Conservation (phyloP, 1,140 invertebrate genomes). For the Steinernema feltiae region DNA sequence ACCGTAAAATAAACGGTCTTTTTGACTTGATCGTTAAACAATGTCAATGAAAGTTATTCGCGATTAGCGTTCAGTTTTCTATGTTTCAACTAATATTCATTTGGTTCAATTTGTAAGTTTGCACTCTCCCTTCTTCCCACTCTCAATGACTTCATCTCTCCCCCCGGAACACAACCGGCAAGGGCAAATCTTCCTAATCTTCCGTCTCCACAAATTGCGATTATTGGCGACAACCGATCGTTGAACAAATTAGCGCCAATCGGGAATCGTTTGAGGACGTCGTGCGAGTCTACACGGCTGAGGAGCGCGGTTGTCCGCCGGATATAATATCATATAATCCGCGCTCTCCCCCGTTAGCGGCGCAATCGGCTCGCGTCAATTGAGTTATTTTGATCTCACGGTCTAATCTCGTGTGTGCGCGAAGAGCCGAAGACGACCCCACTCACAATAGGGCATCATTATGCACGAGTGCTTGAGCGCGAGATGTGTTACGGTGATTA, state of each 20-base stretch:
- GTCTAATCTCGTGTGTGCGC: conserved; percentile 6
- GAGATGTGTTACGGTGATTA: conserved; percentile 15
- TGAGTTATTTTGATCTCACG: conserved; percentile 14
- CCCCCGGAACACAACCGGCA: no score
- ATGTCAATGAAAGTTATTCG: no score
- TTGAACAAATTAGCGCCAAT: conserved; percentile 6
- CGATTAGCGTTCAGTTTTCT: no score
- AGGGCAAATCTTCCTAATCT: background rate
- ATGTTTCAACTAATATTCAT: no score
- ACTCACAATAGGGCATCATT: conserved; percentile 9
- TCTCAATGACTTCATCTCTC: no score
- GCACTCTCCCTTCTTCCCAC: no score
- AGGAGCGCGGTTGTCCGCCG: background rate
- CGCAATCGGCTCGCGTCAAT: background rate
- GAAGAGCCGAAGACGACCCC: no score
- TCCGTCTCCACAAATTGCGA: background rate
- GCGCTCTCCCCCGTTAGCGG: background rate
- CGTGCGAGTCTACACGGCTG: no score
- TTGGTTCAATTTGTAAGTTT: no score
- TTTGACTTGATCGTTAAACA: no score
- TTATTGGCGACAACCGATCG: background rate
- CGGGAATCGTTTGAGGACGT: background rate
- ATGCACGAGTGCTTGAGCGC: background rate
- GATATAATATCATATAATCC: background rate
- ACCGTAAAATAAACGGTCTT: no score